Evolutionary conservation across 2,888 invertebrate genomes (phyloP).

Genomic region (Xylophagus ater): DNA sequence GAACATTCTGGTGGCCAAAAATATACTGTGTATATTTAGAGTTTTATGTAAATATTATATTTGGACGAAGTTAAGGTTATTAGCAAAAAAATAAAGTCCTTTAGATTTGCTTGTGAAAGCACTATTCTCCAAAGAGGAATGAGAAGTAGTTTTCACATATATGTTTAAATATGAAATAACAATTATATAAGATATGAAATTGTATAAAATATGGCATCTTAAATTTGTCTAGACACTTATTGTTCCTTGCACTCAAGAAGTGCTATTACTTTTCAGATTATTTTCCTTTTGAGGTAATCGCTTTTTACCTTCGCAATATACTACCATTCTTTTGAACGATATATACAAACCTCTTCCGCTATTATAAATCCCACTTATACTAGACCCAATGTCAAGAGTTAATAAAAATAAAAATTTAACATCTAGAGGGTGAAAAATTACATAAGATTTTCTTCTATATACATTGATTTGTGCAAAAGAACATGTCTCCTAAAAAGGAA

Average conservation of each 20-base stretch:
- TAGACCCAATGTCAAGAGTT: constrained; percentile 11
- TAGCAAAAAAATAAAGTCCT: too few relatives aligned
- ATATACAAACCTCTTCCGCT: constrained; percentile 7
- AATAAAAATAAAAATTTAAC: constrained; percentile 13
- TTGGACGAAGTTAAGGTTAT: too few relatives aligned
- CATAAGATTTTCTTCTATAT: constrained; percentile 4
- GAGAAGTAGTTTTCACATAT: too few relatives aligned
- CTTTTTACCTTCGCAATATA: not conserved
- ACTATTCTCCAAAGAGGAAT: too few relatives aligned
- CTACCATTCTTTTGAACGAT: too few relatives aligned
- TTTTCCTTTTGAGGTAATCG: not conserved
- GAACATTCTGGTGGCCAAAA: too few relatives aligned
- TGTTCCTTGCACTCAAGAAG: constrained; percentile 13
- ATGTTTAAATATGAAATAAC: too few relatives aligned
- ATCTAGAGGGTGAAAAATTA: constrained; percentile 3
- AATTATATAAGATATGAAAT: too few relatives aligned
- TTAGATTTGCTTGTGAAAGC: too few relatives aligned
- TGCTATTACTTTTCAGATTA: constrained; percentile 4
- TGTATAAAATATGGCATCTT: constrained; percentile 15
- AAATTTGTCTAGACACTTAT: constrained; percentile 18
- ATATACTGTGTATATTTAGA: too few relatives aligned
- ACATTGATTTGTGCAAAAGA: not conserved
- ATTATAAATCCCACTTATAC: constrained; percentile 5
- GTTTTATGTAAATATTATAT: too few relatives aligned
- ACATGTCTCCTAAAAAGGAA: too few relatives aligned